These are phyloP conservation scores for Scarus forsteni DNA, from an alignment of 2,797 vertebrate species.

Conservation along the genomic window DNA sequence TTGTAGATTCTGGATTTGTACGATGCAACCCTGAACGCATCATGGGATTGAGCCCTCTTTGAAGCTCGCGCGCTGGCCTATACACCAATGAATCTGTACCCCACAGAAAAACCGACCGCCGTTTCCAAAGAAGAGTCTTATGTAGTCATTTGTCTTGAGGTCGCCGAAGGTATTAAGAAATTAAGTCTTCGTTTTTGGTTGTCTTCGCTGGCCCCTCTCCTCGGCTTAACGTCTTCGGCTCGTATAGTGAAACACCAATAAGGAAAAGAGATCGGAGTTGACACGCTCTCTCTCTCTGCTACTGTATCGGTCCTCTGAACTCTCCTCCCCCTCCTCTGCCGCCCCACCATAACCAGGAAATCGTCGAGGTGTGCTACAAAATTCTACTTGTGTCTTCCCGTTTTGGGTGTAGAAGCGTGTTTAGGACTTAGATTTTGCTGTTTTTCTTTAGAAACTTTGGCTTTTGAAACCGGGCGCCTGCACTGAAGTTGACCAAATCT, in stretches of 20 bases:
- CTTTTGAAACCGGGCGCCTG: constrained; percentile 56
- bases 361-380: constrained; percentile 84
- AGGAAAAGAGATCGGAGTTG: constrained; percentile 84
- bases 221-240: constrained; percentile 12
- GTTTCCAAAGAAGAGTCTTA: constrained; percentile 36
- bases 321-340: constrained; percentile 54
- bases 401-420: constrained; percentile 71
- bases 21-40: constrained; percentile 43
- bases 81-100: constrained; percentile 60
- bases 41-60: constrained; percentile 72
- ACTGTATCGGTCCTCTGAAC: constrained; percentile 73
- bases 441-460: constrained; percentile 43
- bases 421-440: constrained; percentile 14
- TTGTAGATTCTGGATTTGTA: not conserved
- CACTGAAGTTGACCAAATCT: constrained; percentile 71
- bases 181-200: constrained; percentile 20
- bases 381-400: constrained; percentile 69
- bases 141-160: constrained; percentile 10
- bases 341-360: constrained; percentile 86
- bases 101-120: constrained; percentile 13
- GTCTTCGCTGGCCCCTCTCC: not conserved
- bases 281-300: constrained; percentile 83
- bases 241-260: constrained; percentile 42
- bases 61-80: constrained; percentile 78
- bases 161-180: constrained; percentile 7